A percentile compares a stretch with the other conserved stretches of the same genome.
Conservation (phyloP, 2,113 vertebrate genomes). For the Morone saxatilis region DNA sequence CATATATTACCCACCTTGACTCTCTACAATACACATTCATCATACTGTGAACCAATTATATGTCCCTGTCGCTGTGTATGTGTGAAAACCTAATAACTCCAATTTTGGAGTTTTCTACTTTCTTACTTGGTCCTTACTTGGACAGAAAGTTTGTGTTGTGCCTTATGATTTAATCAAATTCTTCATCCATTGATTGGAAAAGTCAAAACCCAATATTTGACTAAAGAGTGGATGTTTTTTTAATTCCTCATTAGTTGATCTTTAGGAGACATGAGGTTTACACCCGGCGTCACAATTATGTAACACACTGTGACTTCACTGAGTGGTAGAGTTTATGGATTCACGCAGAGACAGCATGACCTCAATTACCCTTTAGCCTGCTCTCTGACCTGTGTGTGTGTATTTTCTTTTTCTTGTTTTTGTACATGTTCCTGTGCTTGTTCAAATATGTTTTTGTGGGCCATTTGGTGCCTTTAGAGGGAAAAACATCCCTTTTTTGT, state of each 20-base stretch:
- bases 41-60: conserved; percentile 45
- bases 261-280: not conserved
- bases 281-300: not conserved
- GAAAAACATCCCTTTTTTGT: not conserved
- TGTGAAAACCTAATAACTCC: conserved; percentile 2
- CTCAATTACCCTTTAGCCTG: conserved; percentile 44
- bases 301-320: conserved; percentile 23
- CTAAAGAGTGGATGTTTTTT: not conserved
- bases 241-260: not conserved
- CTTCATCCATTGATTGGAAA: not conserved
- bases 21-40: conserved; percentile 47
- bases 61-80: conserved; percentile 22
- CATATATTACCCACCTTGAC: conserved; percentile 32
- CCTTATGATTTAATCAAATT: not conserved
- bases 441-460: conserved; percentile 1
- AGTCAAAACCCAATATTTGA: not conserved
- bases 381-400: conserved; percentile 14
- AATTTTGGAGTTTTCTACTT: not conserved
- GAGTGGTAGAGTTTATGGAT: conserved; percentile 29
- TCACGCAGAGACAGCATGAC: conserved; percentile 2
- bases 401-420: not conserved
- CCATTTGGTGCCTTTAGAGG: not conserved
- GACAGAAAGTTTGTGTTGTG: not conserved
- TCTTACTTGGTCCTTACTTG: not conserved
- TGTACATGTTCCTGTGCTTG: not conserved